Evolutionary conservation across 2,888 invertebrate genomes (phyloP).

Genomic region (Agrotis exclamationis): DNA sequence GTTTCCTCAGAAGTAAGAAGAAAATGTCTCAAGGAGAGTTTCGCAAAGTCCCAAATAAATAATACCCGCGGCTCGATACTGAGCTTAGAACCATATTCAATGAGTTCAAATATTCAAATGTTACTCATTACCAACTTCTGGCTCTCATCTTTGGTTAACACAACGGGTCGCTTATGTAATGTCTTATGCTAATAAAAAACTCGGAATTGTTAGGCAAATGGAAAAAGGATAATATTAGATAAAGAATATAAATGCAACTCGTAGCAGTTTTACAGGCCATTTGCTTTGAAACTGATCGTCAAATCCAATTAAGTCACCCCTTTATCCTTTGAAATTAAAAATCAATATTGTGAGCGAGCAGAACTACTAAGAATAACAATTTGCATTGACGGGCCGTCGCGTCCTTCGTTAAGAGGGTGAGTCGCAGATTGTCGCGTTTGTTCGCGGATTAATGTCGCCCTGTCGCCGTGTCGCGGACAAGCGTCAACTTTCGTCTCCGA

Average conservation of each 20-base stretch:
- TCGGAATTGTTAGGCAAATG: background rate
- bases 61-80: slow-evolving; percentile 43
- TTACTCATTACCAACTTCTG: slow-evolving; percentile 52
- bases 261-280: background rate
- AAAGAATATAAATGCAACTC: slow-evolving; percentile 16
- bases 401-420: slow-evolving; percentile 60
- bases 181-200: background rate
- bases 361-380: slow-evolving; percentile 50
- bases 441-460: slow-evolving; percentile 56
- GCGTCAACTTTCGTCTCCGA: slow-evolving; percentile 56
- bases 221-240: background rate
- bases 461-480: slow-evolving; percentile 32
- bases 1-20: slow-evolving; percentile 35
- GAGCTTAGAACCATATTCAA: slow-evolving; percentile 37
- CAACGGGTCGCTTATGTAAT: slow-evolving; percentile 20
- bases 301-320: slow-evolving; percentile 34
- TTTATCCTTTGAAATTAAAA: slow-evolving; percentile 40
- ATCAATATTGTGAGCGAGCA: slow-evolving; percentile 44
- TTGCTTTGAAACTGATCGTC: slow-evolving; percentile 1
- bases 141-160: slow-evolving; percentile 34
- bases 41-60: slow-evolving; percentile 51
- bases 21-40: slow-evolving; percentile 36
- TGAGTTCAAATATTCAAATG: slow-evolving; percentile 70
- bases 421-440: slow-evolving; percentile 67
- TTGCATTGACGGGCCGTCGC: slow-evolving; percentile 39